Base-by-base conservation (phyloP, 2,888 invertebrate species). In the Pristionchus maxplancki region DNA sequence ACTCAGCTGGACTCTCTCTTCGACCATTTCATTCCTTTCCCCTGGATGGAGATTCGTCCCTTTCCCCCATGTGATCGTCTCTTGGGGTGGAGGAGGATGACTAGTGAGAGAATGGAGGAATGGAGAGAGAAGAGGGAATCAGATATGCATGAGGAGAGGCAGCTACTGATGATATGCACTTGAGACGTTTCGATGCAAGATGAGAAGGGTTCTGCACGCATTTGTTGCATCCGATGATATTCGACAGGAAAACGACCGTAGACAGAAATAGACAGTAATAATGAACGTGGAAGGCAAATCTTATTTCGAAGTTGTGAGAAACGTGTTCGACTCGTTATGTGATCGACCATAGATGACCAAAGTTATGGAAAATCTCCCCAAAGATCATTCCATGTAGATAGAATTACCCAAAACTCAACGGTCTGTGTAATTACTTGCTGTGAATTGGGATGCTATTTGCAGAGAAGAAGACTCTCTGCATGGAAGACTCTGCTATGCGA, bases 1-100 rank as follows among this genome's bases (percentile, higher is more conserved):
- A 31, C 71, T 71, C 71, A 71, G 71, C 71, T 71, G 71, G 71
- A n/a, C n/a, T n/a, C n/a, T n/a, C n/a, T n/a, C 62, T 24, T 28
- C 62, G 62, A 31, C 71, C 71, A 34, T 71, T 71, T 71, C 71
- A 20, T 24, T 58, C 31, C 5, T n/a, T 15, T 37, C 71, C 71
- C 37, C 37, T 71, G 71, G 71, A 71, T 44, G n/a, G n/a, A n/a
- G 67, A 67, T 67, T 64, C 64, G 28, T 9, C 20, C 20, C 37
- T 37, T 71, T 31, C 28, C 31, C 64, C 37, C 71, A 71, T 71
- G 71, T 71, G 71, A 71, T 71, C 71, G 37, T 37, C 71, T 37
- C 71, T 40, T 31, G 71, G 71, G 71, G 71, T 34, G 67, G 20
- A 37, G 34, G 34, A 58, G 71, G 24, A 37, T 37, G 71, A 37